These are phyloP conservation scores for Orchestes rusci DNA, from an alignment of 2,888 invertebrate genomes.

Conservation along the genomic window DNA sequence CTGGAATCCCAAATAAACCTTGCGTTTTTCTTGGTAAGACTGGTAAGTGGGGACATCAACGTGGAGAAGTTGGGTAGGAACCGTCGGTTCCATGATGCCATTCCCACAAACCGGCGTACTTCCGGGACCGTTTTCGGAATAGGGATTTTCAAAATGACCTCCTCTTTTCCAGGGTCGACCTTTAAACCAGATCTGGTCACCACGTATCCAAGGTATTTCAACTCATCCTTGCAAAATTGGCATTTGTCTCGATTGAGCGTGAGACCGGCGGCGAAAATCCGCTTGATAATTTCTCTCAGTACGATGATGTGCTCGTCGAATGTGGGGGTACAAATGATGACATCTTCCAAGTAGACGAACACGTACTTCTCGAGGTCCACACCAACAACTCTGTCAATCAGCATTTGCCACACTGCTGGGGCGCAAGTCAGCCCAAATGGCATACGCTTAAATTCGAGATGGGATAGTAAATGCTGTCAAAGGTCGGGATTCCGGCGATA, in stretches of 20 bases:
- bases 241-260: neutral
- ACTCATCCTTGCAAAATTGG: neutral
- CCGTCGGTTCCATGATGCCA: conserved; percentile 1
- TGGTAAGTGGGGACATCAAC: neutral
- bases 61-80: neutral
- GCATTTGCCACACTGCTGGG: neutral
- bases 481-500: no score
- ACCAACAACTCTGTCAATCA: neutral
- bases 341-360: conserved; percentile 1
- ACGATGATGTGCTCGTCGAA: neutral
- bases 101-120: neutral
- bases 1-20: neutral
- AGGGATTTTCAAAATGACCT: neutral
- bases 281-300: neutral
- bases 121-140: neutral
- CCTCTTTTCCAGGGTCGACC: neutral
- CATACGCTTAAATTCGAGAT: neutral
- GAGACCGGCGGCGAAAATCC: neutral
- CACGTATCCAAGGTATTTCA: conserved; percentile 1
- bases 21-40: neutral
- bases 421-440: conserved; percentile 1
- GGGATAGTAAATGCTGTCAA: conserved; percentile 3
- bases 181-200: neutral
- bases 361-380: neutral
- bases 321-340: neutral